Evolutionary conservation across 2,888 invertebrate genomes (phyloP), one percentile per base, ranked within the genome.

Genomic region (Caenorhabditis imperialis): DNA sequence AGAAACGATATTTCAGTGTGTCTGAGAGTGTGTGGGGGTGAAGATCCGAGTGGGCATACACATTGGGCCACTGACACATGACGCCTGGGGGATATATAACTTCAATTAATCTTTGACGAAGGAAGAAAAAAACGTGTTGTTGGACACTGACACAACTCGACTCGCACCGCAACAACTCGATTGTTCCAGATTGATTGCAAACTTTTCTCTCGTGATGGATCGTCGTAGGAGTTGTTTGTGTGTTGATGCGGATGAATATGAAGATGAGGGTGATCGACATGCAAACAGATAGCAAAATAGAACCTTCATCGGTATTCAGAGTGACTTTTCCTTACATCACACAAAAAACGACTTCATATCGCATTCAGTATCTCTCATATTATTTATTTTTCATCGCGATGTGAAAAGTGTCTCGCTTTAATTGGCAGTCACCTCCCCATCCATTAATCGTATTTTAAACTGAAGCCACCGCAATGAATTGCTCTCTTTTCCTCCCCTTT

Each of bases 391-490:
- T 14, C 7, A 40, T 57, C 27, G 33, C 14, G 42, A 55, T 23
- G 20, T 23, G 18, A 62, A 54, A 62, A 37, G 42, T 48, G 57
- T 57, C 20, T 50, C 51, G 6, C 4, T 69, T 69, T 60, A 69
- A 69, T 69, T 69, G 58, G 60, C 69, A 69, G 53, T 69, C 69
- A 44, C 62, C 61, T 61, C 60, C n/a, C 47, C 55, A 55, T 62
- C 61, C 62, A 71, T 62, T 71, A 71, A 71, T 71, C 71, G 62
- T 58, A 71, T 71, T 71, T 71, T 45, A 63, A 71, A 71, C 27
- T 60, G 45, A 65, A 37, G 16, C 16, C 60, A 7, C 23, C 27
- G n/a, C 18, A 23, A 18, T n/a, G 30, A 30, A 30, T 30, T 30
- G 30, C 30, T 42, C 42, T 40, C 51, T 38, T 16, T 27, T 35